A percentile compares a stretch with the other conserved stretches of the same genome.
phyloP scores from a whole-genome alignment of 2,888 invertebrate genomes.

The Diarsia brunnea region DNA sequence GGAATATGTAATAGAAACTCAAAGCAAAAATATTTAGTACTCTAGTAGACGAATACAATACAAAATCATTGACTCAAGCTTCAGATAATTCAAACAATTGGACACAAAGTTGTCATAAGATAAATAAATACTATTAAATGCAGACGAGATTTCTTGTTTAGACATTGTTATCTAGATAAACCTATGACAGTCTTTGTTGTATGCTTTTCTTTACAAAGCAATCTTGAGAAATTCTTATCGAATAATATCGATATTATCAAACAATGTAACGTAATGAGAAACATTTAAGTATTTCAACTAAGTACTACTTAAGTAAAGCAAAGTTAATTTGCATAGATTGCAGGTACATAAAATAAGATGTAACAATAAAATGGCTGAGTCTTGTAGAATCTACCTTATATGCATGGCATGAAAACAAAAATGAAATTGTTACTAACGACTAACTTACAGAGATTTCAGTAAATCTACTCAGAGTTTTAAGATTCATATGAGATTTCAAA shows the following conservation, averaged over 20 bases:
- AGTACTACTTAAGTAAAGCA: background rate
- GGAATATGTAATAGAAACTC: background rate
- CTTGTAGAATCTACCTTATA: too few species aligned
- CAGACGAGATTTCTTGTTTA: conserved; percentile 32
- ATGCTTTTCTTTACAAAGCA: background rate
- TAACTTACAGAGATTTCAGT: background rate
- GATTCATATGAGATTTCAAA: background rate
- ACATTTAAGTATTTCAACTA: background rate
- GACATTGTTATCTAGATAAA: background rate
- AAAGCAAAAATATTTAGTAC: background rate
- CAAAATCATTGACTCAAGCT: background rate
- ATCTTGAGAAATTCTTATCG: background rate
- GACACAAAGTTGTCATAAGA: background rate
- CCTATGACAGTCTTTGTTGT: conserved; percentile 41
- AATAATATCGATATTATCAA: too few species aligned
- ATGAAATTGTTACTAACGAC: too few species aligned
- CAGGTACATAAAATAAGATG: too few species aligned
- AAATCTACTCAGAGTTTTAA: background rate
- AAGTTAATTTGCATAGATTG: too few species aligned
- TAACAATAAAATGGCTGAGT: too few species aligned
- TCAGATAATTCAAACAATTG: background rate
- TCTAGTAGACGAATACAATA: background rate
- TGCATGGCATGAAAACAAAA: too few species aligned
- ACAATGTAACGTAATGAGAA: too few species aligned
- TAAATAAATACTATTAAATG: conserved; percentile 19